Base-by-base conservation (phyloP, 1,140 invertebrate species). In the Limonius californicus region DNA sequence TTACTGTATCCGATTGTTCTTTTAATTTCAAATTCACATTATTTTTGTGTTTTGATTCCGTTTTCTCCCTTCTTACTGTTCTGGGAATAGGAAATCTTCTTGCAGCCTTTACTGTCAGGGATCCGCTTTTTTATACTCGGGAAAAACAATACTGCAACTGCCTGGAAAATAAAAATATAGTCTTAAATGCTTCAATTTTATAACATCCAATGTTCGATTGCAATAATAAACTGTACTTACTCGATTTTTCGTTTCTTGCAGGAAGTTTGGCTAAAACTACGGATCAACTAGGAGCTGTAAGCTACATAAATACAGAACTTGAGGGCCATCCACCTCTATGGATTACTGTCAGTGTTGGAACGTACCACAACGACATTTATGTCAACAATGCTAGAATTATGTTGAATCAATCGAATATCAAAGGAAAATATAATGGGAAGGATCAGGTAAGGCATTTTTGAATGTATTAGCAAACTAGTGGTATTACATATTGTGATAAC, bases 351-450 rank as follows among this genome's bases (percentile, higher is more conserved):
- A 82, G 80, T 58, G 77, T 80, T 2, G 80, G 81, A 53, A 68
- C 68, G 6, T 79, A 82, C 68, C 79, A 83, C 54, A 84, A 89
- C 57, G 88, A 90, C 59, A 84, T 91, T 63, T 93, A 84, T 76
- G 83, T 92, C 58, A 93, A 93, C 75, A 91, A 92, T 75, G 90
- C 90, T 0, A 86, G 84, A 76, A 82, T 93, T 30, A 75, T 88
- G 54, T 77, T 83, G 21, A 82, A 83, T n/a, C 81, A 85, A n/a
- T 88, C 87, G 18, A 87, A 89, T 74, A 85, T 85, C 63, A 79
- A 85, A 12, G 77, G 74, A 14, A 87, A 87, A 66, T 72, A 71
- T 27, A 77, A 79, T 47, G 80, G 79, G 39, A 86, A 85, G 69
- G 83, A 82, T 70, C 90, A 91, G 83, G 89, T 91, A 72, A 74